Evolutionary conservation across 2,888 invertebrate genomes (phyloP).

Genomic region (Dicycla oo): DNA sequence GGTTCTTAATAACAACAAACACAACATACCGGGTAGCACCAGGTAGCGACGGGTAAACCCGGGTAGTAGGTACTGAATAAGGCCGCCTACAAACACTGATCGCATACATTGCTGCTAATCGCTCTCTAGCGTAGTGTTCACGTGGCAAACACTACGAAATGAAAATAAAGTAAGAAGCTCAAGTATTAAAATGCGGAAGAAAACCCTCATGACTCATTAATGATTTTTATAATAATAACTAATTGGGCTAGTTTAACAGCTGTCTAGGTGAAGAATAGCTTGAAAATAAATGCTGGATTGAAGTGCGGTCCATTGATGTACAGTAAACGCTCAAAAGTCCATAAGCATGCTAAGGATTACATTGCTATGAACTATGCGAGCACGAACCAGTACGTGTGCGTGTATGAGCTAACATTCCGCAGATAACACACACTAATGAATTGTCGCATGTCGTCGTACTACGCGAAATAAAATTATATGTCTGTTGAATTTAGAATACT

Average conservation of each 20-base stretch:
- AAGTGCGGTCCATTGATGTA: neutral
- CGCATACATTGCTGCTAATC: constrained; percentile 56
- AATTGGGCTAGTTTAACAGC: neutral
- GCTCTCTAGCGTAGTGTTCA: constrained; percentile 34
- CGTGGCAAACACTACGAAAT: neutral
- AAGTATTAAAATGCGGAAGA: neutral
- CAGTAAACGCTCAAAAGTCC: no score
- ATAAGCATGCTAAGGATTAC: no score
- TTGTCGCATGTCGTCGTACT: no score
- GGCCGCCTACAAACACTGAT: constrained; percentile 28
- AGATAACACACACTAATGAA: no score
- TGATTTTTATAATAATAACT: neutral
- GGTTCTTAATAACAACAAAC: constrained; percentile 11
- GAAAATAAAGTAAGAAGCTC: constrained; percentile 19
- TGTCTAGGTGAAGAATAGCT: neutral
- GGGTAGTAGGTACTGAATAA: constrained; percentile 22
- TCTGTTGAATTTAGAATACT: no score
- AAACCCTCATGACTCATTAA: neutral
- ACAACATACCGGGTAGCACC: no score
- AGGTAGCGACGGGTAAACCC: neutral
- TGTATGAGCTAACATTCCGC: no score
- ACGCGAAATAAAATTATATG: no score
- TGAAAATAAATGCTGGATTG: neutral
- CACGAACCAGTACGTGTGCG: no score
- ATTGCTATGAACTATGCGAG: no score